A percentile compares a stretch with the other conserved stretches of the same genome.
These are phyloP conservation scores for Gephyroberyx darwinii DNA, from an alignment of 2,797 vertebrate genomes.

Conservation along the genomic window DNA sequence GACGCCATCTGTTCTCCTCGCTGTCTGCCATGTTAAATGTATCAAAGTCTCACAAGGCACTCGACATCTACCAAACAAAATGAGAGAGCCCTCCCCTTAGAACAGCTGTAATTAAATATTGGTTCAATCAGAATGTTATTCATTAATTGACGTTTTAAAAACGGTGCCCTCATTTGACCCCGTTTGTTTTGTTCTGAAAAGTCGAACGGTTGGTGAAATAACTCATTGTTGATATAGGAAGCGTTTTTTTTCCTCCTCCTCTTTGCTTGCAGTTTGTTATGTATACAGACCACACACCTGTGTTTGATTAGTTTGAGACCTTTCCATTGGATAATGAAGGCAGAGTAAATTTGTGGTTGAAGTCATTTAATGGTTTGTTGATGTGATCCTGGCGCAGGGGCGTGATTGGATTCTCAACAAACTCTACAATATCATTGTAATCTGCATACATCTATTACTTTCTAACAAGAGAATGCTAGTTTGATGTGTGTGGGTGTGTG, in stretches of 20 bases:
- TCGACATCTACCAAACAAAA: slow-evolving; percentile 6
- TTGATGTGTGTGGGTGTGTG: not conserved
- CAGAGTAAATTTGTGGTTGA: slow-evolving; percentile 12
- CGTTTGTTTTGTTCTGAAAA: not conserved
- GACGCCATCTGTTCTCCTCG: slow-evolving; percentile 13
- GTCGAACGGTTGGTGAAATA: not conserved
- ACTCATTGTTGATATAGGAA: slow-evolving; percentile 18
- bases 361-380: slow-evolving; percentile 14
- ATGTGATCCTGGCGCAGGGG: not conserved
- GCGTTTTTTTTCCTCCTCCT: not conserved
- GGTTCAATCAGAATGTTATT: slow-evolving; percentile 23
- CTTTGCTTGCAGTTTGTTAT: not conserved
- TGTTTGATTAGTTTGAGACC: slow-evolving; percentile 4
- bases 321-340: slow-evolving; percentile 28
- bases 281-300: slow-evolving; percentile 3
- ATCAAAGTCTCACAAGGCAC: slow-evolving; percentile 20
- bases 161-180: slow-evolving; percentile 8
- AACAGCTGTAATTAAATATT: slow-evolving; percentile 27
- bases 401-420: slow-evolving; percentile 14
- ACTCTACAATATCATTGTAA: slow-evolving; percentile 11
- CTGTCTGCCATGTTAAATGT: slow-evolving; percentile 26
- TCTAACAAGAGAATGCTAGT: slow-evolving; percentile 2
- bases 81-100: not conserved
- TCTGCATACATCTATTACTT: slow-evolving; percentile 23
- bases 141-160: slow-evolving; percentile 35